These are phyloP conservation scores for Pyrochroa serraticornis DNA, from an alignment of 2,888 invertebrate genomes.

Conservation along the genomic window DNA sequence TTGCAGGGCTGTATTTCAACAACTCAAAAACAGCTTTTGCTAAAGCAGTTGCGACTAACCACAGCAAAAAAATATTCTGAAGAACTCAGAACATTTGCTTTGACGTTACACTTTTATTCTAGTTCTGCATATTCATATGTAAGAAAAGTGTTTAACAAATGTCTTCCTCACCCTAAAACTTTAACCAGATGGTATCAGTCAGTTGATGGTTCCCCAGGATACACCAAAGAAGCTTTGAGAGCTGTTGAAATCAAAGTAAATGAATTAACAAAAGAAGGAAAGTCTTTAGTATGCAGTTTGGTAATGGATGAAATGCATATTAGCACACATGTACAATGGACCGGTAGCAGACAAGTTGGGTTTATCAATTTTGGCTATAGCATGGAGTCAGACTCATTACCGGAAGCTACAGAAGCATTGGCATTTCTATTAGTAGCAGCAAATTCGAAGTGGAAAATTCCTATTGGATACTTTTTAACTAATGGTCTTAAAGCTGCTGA, in stretches of 20 bases:
- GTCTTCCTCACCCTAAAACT: slow-evolving; percentile 22
- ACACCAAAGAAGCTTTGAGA: slow-evolving; percentile 32
- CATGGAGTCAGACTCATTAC: slow-evolving; percentile 33
- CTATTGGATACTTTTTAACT: slow-evolving; percentile 38
- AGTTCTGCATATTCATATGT: slow-evolving; percentile 29
- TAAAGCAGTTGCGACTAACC: too few species aligned
- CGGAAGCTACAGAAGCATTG: slow-evolving; percentile 36
- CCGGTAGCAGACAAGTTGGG: slow-evolving; percentile 35
- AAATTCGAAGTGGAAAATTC: slow-evolving; percentile 39
- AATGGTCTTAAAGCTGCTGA: slow-evolving; percentile 21
- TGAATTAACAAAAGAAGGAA: not conserved
- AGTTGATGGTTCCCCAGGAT: slow-evolving; percentile 35
- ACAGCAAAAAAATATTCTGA: slow-evolving; percentile 24
- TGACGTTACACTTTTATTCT: slow-evolving; percentile 34
- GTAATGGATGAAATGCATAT: slow-evolving; percentile 44
- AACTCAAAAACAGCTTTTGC: too few species aligned
- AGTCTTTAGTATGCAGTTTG: slow-evolving; percentile 32
- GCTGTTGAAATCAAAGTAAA: slow-evolving; percentile 24
- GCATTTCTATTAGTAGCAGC: slow-evolving; percentile 38
- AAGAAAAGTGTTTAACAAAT: slow-evolving; percentile 21
- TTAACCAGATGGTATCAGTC: slow-evolving; percentile 32
- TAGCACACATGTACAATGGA: slow-evolving; percentile 36
- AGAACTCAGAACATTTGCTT: slow-evolving; percentile 29
- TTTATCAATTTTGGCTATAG: slow-evolving; percentile 39
- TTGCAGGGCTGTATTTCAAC: too few species aligned